Conservation (phyloP, 1,140 invertebrate species). For the Colletes latitarsis region DNA sequence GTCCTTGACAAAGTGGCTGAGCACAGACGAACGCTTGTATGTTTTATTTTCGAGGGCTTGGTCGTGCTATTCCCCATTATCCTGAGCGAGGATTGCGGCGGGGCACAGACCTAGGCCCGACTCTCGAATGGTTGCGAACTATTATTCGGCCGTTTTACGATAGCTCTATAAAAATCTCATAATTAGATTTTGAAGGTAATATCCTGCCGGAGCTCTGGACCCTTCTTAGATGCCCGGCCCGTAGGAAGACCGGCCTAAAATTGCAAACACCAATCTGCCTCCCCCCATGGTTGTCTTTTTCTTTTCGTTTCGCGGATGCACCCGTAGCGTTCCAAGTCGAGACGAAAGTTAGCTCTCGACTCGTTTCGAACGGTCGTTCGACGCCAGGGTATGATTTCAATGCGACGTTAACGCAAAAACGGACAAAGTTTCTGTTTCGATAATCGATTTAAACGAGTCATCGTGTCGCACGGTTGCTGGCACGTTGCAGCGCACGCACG, state of each 20-base stretch:
- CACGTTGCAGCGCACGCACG: too few relatives aligned
- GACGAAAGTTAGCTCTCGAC: not conserved
- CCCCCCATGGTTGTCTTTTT: conserved; percentile 18
- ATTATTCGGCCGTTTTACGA: conserved; percentile 78
- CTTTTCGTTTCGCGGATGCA: not conserved
- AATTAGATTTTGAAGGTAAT: conserved; percentile 81
- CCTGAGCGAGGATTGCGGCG: not conserved
- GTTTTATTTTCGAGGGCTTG: conserved; percentile 36
- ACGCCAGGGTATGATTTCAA: not conserved
- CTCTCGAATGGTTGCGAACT: conserved; percentile 39
- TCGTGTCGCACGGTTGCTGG: too few relatives aligned
- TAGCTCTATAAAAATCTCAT: conserved; percentile 81
- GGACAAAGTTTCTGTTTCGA: too few relatives aligned
- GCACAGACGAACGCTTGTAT: conserved; percentile 1
- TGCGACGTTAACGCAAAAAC: too few relatives aligned
- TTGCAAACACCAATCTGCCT: conserved; percentile 57
- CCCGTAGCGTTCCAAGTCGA: not conserved
- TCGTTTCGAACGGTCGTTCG: not conserved
- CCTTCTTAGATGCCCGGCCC: conserved; percentile 4
- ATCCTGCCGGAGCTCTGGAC: conserved; percentile 65
- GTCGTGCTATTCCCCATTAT: conserved; percentile 53
- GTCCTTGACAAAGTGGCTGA: conserved; percentile 9
- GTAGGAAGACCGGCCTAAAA: conserved; percentile 32
- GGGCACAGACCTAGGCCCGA: not conserved
- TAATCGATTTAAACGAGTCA: too few relatives aligned